A percentile compares a stretch with the other conserved stretches of the same genome.
Evolutionary conservation across 2,888 invertebrate species (phyloP).

Genomic region (Hofmannophila pseudospretella): DNA sequence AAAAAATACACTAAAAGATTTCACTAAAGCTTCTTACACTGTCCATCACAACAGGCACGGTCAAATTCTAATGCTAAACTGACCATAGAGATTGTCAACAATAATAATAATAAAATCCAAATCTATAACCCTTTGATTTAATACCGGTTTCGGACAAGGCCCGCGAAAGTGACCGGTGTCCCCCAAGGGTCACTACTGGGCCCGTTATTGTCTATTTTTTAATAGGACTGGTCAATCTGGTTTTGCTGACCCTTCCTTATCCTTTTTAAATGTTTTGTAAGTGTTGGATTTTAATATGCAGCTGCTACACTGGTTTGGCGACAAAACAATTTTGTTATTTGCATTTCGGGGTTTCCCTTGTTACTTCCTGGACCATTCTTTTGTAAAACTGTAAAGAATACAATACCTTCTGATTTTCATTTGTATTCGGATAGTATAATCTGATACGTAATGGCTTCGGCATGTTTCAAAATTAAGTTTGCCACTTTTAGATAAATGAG

Average conservation of each 20-base stretch:
- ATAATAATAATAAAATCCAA: slow-evolving; percentile 44
- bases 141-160: slow-evolving; percentile 58
- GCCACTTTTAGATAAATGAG: too few species aligned
- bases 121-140: slow-evolving; percentile 45
- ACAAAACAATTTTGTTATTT: slow-evolving; percentile 34
- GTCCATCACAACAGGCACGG: slow-evolving; percentile 31
- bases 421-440: too few species aligned
- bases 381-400: too few species aligned
- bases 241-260: slow-evolving; percentile 71
- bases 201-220: slow-evolving; percentile 58
- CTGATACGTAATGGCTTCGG: too few species aligned
- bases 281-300: slow-evolving; percentile 43
- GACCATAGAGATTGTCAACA: slow-evolving; percentile 47
- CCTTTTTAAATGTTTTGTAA: slow-evolving; percentile 50
- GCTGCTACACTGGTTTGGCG: slow-evolving; percentile 56
- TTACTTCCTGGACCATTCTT: slow-evolving; percentile 6
- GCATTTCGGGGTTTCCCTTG: slow-evolving; percentile 15
- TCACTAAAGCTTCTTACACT: slow-evolving; percentile 20
- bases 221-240: slow-evolving; percentile 72
- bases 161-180: slow-evolving; percentile 62
- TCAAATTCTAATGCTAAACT: slow-evolving; percentile 49
- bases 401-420: too few species aligned
- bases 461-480: too few species aligned
- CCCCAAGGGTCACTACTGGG: slow-evolving; percentile 64
- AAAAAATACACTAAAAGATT: slow-evolving; percentile 10